A percentile compares a stretch with the other conserved stretches of the same genome.
phyloP scores from a whole-genome alignment of 37 sponge, comb jelly and placozoan species.

The Geodia barretti region DNA sequence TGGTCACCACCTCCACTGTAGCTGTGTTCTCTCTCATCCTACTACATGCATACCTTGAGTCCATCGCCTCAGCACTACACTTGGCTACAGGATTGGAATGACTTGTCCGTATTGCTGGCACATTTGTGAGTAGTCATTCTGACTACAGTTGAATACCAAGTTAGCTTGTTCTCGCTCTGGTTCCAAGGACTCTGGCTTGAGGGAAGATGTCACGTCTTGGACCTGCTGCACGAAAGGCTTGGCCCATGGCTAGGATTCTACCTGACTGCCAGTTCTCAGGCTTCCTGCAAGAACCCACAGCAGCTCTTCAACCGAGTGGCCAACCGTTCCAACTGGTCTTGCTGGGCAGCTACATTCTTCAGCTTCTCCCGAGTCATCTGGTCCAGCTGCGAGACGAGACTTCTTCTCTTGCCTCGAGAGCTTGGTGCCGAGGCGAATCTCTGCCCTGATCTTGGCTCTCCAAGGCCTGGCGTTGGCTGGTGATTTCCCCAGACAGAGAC shows the following conservation, averaged over 20 bases:
- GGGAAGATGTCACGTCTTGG: constrained; percentile 1
- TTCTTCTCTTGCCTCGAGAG: constrained; percentile 9
- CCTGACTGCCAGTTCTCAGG: constrained; percentile 25
- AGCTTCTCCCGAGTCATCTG: constrained; percentile 17
- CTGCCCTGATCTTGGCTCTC: constrained; percentile 14
- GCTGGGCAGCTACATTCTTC: constrained; percentile 16
- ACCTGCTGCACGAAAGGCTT: constrained; percentile 9
- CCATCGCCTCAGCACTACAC: background rate
- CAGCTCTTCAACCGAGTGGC: constrained; percentile 27
- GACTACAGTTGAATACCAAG: background rate
- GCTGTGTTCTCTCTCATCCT: too few species aligned
- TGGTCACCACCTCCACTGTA: too few species aligned
- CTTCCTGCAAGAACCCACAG: constrained; percentile 5
- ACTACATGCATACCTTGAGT: too few species aligned
- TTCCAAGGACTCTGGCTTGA: background rate
- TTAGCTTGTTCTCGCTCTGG: background rate
- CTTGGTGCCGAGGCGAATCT: background rate
- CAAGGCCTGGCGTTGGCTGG: constrained; percentile 9
- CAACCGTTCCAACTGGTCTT: constrained; percentile 5
- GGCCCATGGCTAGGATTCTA: constrained; percentile 15
- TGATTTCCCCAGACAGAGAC: background rate
- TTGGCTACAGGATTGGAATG: constrained; percentile 11
- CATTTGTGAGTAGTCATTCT: background rate
- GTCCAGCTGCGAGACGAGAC: background rate
- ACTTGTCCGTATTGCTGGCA: constrained; percentile 16